Conservation (phyloP, 1,140 invertebrate species). For the Drosophila varians region DNA sequence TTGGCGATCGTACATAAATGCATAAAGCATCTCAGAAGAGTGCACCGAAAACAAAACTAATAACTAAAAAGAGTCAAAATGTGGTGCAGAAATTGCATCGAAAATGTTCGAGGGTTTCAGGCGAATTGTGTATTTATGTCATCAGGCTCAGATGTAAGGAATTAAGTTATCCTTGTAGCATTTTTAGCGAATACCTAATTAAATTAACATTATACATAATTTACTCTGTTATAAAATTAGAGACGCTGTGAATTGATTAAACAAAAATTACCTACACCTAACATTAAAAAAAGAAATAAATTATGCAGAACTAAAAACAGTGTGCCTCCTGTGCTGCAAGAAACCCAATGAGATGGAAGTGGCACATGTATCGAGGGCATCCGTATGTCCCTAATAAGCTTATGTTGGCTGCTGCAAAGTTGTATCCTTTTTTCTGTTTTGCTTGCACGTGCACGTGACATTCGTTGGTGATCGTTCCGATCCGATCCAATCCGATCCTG, state of each 20-base stretch:
- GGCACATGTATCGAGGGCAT: background rate
- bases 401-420: conserved; percentile 28
- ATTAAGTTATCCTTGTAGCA: conserved; percentile 58
- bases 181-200: conserved; percentile 60
- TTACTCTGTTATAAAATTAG: conserved; percentile 70
- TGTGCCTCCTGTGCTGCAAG: conserved; percentile 33
- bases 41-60: background rate
- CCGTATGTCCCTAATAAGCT: conserved; percentile 18
- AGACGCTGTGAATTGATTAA: conserved; percentile 78
- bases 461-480: conserved; percentile 34
- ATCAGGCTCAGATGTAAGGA: conserved; percentile 46
- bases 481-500: conserved; percentile 16
- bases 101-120: conserved; percentile 32
- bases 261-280: conserved; percentile 65
- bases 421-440: conserved; percentile 43
- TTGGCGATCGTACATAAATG: conserved; percentile 13
- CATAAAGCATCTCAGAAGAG: background rate
- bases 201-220: conserved; percentile 70
- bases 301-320: conserved; percentile 62
- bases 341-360: conserved; percentile 45
- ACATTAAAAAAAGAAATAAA: conserved; percentile 61
- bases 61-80: background rate
- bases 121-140: conserved; percentile 33
- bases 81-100: conserved; percentile 6
- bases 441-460: conserved; percentile 58